Conservation (phyloP, 2,888 invertebrate species). For the Epiblema foenella region DNA sequence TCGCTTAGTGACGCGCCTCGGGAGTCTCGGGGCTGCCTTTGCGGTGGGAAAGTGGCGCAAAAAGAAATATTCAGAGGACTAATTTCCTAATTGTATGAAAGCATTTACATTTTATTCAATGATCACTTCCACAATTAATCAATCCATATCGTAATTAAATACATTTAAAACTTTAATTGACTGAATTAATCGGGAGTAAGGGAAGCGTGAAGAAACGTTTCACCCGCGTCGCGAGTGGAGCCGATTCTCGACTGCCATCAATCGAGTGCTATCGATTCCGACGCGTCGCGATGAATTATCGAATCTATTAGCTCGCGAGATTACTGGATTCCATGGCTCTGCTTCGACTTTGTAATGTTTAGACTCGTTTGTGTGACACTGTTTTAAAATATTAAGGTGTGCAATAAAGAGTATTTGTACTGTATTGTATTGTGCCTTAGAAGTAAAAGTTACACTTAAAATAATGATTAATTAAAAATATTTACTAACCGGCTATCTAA, state of each 20-base stretch:
- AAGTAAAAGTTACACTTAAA: no score
- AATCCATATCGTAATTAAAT: neutral
- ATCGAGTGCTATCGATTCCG: constrained; percentile 73
- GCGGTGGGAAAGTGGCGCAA: constrained; percentile 67
- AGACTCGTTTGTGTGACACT: constrained; percentile 50
- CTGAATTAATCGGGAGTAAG: constrained; percentile 28
- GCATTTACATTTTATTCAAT: no score
- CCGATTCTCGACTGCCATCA: constrained; percentile 61
- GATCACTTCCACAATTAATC: neutral
- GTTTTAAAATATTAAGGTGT: no score
- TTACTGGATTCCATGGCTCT: constrained; percentile 72
- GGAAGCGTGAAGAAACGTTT: constrained; percentile 42
- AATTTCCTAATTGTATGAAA: neutral
- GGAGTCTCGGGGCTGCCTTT: constrained; percentile 62
- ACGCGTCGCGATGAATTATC: constrained; percentile 79
- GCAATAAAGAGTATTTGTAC: no score
- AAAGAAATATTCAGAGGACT: constrained; percentile 47
- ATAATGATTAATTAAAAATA: no score
- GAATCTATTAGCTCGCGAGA: constrained; percentile 82
- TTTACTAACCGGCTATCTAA: no score
- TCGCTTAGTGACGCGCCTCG: constrained; percentile 69
- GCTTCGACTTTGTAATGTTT: constrained; percentile 50
- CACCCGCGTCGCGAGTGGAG: constrained; percentile 46
- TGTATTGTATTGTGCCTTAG: no score
- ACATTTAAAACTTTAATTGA: constrained; percentile 33